Evolutionary conservation across 2,797 vertebrate genomes (phyloP).

Genomic region (Lepilemur septentrionalis): DNA sequence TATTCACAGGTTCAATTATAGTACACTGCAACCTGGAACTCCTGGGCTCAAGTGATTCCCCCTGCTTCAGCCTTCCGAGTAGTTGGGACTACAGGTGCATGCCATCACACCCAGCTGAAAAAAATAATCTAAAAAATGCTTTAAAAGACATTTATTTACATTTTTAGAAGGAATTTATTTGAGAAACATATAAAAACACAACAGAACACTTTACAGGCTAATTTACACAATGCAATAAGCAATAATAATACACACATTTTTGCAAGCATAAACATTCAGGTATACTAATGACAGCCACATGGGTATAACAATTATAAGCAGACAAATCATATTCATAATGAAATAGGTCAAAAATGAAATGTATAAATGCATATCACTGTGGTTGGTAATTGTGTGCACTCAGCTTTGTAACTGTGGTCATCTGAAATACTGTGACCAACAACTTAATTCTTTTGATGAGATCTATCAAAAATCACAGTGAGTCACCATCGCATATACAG

Average conservation of each 20-base stretch:
- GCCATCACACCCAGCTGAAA: not conserved
- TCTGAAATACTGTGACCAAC: not conserved
- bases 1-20: not conserved
- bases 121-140: not conserved
- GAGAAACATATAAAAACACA: not conserved
- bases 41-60: not conserved
- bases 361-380: not conserved
- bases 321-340: not conserved
- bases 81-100: not conserved
- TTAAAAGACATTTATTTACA: not conserved
- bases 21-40: not conserved
- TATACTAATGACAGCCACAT: not conserved
- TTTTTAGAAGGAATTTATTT: not conserved
- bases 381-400: not conserved
- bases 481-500: not conserved
- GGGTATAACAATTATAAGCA: not conserved
- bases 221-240: not conserved
- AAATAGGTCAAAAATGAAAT: not conserved
- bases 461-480: not conserved
- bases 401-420: not conserved
- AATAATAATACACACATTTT: not conserved
- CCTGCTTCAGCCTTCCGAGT: not conserved
- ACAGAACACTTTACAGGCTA: not conserved
- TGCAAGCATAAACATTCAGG: not conserved
- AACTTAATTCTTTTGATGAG: not conserved